phyloP scores from a whole-genome alignment of 2,888 invertebrate species.

The Hydropsyche betteni region DNA sequence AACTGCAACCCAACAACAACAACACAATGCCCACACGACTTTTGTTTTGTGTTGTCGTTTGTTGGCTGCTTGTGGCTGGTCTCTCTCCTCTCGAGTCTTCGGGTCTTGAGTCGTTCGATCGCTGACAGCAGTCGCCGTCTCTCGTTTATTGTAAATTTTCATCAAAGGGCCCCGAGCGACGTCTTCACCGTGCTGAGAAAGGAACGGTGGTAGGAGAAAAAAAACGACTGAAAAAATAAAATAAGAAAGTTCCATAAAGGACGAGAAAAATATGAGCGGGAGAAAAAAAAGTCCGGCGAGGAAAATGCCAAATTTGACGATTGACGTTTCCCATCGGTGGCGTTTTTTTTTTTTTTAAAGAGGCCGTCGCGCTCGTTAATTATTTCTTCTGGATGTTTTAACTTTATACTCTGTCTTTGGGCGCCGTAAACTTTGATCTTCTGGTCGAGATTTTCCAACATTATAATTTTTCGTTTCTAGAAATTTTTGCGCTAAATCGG shows the following conservation, averaged over 20 bases:
- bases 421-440: too few species aligned
- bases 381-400: too few species aligned
- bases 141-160: constrained; percentile 28
- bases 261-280: neutral
- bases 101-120: constrained; percentile 11
- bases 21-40: constrained; percentile 2
- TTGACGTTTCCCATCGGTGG: constrained; percentile 12
- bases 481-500: too few species aligned
- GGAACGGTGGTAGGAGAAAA: neutral
- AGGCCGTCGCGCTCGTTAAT: too few species aligned
- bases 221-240: neutral
- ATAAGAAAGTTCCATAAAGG: neutral
- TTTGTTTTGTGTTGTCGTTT: constrained; percentile 8
- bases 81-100: neutral
- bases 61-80: too few species aligned
- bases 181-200: neutral
- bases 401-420: too few species aligned
- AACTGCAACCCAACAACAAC: too few species aligned
- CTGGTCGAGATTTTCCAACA: too few species aligned
- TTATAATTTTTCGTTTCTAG: too few species aligned
- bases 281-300: neutral
- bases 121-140: constrained; percentile 16
- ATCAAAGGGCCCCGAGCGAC: constrained; percentile 1
- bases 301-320: neutral
- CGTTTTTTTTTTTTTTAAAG: too few species aligned